Base-by-base conservation (phyloP, 2,113 vertebrate species). In the Axis porcinus region DNA sequence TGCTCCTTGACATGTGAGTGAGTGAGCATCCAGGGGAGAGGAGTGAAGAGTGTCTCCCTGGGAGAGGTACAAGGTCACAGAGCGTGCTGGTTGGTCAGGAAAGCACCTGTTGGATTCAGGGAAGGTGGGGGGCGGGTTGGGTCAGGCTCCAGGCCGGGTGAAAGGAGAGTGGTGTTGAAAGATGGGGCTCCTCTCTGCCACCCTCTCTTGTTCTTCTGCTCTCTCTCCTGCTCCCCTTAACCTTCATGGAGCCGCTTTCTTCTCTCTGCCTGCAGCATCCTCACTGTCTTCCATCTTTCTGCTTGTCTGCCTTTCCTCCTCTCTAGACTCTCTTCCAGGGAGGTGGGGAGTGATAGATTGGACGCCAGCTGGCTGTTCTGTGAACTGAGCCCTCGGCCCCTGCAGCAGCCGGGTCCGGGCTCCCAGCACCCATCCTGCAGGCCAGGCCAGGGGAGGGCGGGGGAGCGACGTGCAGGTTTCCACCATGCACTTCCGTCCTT, bases 401-500 rank as follows among this genome's bases (percentile, higher is more conserved):
- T 13, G 14, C 7, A 47, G 64, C 33, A 79, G 27, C 50, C 7
- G 0, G 5, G 25, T 28, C 30, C 0, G 0, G 9, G 74, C 36
- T 55, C n/a, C 27, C 67, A 6, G 1, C 19, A 11, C 60, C 30
- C 4, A 2, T 6, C 1, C 86, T 25, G 57, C 40, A 47, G 47
- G n/a, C 11, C n/a, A 17, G 74, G 74, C 23, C 21, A 0, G 8
- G 47, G 12, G 64, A 30, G 9, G 76, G 45, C 2, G 2, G 45
- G 25, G 33, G 11, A 25, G 23, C 0, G 10, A 19, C 1, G 3
- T 57, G 74, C 62, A 45, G 45, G 40, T 50, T 50, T 40, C 50
- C 3, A 2, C 78, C 27, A 3, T 60, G 57, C 76, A 28, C 92
- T 62, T 93, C 92, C 93, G 40, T 74, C 95, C 82, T 97, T 94